A percentile compares a stretch with the other conserved stretches of the same genome.
These are phyloP conservation scores for Capreolus pygargus DNA, from an alignment of 2,113 vertebrate genomes.

Conservation along the genomic window DNA sequence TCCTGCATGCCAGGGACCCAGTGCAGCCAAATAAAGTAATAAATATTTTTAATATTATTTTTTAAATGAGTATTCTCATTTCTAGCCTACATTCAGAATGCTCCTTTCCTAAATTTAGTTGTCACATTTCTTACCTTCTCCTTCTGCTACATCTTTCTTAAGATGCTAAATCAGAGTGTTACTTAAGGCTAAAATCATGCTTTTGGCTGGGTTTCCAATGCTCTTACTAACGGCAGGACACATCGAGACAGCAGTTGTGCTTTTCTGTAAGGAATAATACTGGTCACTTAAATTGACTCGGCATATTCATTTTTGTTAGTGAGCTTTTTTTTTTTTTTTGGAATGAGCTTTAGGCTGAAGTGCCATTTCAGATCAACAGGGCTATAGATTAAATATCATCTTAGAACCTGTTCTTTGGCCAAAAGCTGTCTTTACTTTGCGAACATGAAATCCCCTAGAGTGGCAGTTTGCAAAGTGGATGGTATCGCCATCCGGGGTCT, in stretches of 20 bases:
- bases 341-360: background rate
- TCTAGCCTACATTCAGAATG: background rate
- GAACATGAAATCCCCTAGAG: background rate
- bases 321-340: background rate
- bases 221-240: background rate
- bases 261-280: background rate
- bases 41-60: background rate
- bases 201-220: background rate
- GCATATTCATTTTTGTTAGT: background rate
- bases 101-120: background rate
- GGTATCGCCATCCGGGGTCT: too few species aligned
- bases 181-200: background rate
- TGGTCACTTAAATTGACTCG: background rate
- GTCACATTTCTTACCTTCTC: background rate
- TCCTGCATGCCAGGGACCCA: background rate
- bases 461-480: background rate
- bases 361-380: constrained; percentile 2
- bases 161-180: background rate
- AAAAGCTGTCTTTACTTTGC: background rate
- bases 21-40: background rate
- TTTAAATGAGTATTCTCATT: background rate
- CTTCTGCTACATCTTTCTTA: background rate
- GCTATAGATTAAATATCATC: background rate
- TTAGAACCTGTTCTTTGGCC: background rate
- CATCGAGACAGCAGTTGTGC: background rate